phyloP scores from a whole-genome alignment of 2,797 vertebrate species.

The Epinephelus coioides region DNA sequence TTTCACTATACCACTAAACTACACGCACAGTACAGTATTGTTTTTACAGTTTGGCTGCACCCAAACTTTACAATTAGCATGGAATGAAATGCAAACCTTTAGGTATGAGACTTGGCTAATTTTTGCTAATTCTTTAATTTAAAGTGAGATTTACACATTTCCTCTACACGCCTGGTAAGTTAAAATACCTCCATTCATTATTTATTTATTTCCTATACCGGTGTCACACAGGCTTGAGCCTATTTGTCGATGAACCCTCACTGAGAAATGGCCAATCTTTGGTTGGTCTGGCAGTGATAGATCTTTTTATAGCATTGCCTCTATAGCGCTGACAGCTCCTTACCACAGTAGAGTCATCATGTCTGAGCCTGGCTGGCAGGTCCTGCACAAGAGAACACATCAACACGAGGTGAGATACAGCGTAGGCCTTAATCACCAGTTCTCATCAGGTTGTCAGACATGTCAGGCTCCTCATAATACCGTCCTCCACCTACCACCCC shows the following conservation, averaged over 20 bases:
- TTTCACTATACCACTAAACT: not conserved
- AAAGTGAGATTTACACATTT: not conserved
- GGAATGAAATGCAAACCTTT: not conserved
- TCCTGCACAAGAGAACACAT: constrained; percentile 61
- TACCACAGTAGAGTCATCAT: constrained; percentile 64
- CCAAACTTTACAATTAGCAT: not conserved
- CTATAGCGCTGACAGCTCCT: constrained; percentile 66
- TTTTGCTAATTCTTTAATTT: not conserved
- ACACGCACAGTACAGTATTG: not conserved
- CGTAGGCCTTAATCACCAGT: constrained; percentile 66
- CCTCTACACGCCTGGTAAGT: not conserved
- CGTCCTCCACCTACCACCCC: constrained; percentile 6
- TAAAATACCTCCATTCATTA: not conserved
- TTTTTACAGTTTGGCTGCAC: not conserved
- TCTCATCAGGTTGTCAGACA: constrained; percentile 66
- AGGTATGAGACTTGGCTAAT: not conserved
- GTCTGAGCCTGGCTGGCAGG: constrained; percentile 63
- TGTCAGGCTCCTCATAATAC: constrained; percentile 53
- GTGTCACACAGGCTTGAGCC: constrained; percentile 21
- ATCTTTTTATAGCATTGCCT: constrained; percentile 73
- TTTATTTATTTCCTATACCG: not conserved
- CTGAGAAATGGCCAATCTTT: constrained; percentile 47
- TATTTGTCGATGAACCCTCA: constrained; percentile 52
- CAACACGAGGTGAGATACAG: constrained; percentile 62
- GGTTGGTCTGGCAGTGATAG: constrained; percentile 58